Conservation (phyloP, 2,113 vertebrate species). For the Ptilorrhoa leucosticta region DNA sequence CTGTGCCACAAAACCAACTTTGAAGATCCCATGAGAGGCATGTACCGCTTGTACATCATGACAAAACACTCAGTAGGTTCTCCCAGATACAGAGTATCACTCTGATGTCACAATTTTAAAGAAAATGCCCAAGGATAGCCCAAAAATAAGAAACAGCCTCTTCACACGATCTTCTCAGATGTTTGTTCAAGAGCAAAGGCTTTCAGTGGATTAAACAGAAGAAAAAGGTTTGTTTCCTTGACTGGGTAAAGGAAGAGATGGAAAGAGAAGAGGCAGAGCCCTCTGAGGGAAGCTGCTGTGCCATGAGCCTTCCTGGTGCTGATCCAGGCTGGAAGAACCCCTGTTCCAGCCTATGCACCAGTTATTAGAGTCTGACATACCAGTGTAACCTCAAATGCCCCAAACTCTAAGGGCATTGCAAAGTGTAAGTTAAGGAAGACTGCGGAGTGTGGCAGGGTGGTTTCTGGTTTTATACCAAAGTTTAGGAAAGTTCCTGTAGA, state of each 20-base stretch:
- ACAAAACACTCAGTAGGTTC: neutral
- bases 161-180: neutral
- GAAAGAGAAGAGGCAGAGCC: neutral
- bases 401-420: neutral
- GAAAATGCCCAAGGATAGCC: neutral
- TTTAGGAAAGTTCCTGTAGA: neutral
- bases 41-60: accelerated
- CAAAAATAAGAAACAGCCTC: neutral
- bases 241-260: neutral
- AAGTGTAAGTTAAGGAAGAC: neutral
- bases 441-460: accelerated
- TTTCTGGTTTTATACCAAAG: neutral
- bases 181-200: neutral
- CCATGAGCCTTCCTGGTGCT: accelerated
- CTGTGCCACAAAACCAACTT: neutral
- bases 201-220: neutral
- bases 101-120: neutral
- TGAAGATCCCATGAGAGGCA: neutral
- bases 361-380: neutral
- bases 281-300: neutral
- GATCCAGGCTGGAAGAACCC: neutral
- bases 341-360: neutral
- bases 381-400: neutral
- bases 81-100: neutral
- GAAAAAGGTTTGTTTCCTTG: neutral